phyloP scores from a whole-genome alignment of 2,113 vertebrate species.

The Rhipidura dahli region DNA sequence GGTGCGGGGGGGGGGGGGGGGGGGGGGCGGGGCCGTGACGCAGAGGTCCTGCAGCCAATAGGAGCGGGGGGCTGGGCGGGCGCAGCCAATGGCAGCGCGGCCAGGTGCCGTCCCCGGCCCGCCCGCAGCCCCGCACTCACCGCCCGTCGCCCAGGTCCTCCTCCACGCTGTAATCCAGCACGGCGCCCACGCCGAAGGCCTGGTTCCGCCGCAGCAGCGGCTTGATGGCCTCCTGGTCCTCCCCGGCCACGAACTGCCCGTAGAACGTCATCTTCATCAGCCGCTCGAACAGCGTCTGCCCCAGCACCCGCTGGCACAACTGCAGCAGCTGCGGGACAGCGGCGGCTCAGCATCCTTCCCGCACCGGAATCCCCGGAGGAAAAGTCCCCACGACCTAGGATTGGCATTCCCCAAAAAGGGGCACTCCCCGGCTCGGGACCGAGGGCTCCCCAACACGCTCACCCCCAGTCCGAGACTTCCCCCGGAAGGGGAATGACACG shows the following conservation, averaged over 20 bases:
- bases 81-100: neutral
- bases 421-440: neutral
- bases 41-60: neutral
- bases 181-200: conserved; percentile 84
- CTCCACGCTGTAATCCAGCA: conserved; percentile 90
- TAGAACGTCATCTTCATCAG: conserved; percentile 96
- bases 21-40: neutral
- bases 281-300: conserved; percentile 77
- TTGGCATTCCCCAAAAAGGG: neutral
- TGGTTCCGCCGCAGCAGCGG: conserved; percentile 83
- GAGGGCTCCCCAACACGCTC: neutral
- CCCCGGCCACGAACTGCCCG: conserved; percentile 92
- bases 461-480: neutral
- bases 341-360: neutral
- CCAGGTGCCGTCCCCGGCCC: neutral
- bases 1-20: too few relatives aligned
- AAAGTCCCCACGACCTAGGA: neutral
- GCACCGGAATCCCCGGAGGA: neutral
- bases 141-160: conserved; percentile 78
- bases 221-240: conserved; percentile 85
- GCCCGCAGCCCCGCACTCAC: neutral
- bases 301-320: conserved; percentile 71
- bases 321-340: neutral
- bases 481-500: neutral
- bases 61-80: neutral